phyloP scores from a whole-genome alignment of 1,140 invertebrate species.

The Polypedilum pembai region DNA sequence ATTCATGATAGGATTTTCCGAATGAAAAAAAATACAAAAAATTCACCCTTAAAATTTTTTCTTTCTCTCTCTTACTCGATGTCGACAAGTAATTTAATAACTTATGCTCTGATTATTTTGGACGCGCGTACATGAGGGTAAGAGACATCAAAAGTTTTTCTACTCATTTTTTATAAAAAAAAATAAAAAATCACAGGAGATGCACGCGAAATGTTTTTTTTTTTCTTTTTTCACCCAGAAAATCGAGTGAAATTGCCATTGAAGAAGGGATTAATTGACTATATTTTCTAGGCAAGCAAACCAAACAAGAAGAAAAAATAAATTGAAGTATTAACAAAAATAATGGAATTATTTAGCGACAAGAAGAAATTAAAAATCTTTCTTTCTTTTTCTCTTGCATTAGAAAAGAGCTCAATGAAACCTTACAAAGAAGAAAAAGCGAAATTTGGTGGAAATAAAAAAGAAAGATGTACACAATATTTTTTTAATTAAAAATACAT shows the following conservation, averaged over 20 bases:
- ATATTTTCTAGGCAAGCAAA: not conserved
- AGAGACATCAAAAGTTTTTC: conserved; percentile 21
- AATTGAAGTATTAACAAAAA: conserved; percentile 29
- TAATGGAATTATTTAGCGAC: conserved; percentile 29
- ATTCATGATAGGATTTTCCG: conserved; percentile 24
- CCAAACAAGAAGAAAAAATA: conserved; percentile 19
- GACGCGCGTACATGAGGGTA: not conserved
- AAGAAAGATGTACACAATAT: conserved; percentile 13
- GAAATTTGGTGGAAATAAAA: not conserved
- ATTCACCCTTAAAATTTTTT: conserved; percentile 8
- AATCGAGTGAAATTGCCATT: not conserved
- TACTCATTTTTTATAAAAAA: not conserved
- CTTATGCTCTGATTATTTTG: conserved; percentile 20
- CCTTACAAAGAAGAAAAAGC: not conserved
- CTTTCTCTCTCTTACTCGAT: not conserved
- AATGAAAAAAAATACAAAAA: not conserved
- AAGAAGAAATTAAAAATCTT: conserved; percentile 23
- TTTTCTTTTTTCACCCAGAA: not conserved
- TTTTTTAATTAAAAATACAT: conserved; percentile 28
- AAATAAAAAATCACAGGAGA: not conserved
- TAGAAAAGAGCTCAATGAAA: not conserved
- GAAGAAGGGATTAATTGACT: conserved; percentile 25
- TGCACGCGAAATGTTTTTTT: not conserved
- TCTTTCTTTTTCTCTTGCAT: not conserved
- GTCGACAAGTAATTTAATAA: conserved; percentile 14